Conservation (phyloP, 2,888 invertebrate species). For the Nycteola revayana region DNA sequence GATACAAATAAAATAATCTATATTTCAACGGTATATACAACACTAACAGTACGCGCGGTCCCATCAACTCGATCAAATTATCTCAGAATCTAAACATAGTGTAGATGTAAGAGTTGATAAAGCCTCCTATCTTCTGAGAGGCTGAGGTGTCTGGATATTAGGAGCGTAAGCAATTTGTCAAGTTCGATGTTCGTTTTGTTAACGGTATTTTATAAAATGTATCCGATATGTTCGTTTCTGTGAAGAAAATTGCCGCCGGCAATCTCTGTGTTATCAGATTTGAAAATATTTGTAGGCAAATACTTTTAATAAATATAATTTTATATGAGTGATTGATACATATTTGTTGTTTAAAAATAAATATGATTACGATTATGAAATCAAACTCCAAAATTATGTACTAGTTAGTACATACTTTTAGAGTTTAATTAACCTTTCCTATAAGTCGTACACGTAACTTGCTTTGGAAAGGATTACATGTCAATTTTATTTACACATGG, state of each 20-base stretch:
- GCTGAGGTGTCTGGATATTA: constrained; percentile 75
- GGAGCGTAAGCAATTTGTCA: constrained; percentile 80
- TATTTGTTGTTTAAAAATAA: too few relatives aligned
- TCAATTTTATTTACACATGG: constrained; percentile 50
- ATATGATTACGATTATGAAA: too few relatives aligned
- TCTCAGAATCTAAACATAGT: constrained; percentile 69
- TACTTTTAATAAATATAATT: too few relatives aligned
- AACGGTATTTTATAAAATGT: constrained; percentile 55
- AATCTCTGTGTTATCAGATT: constrained; percentile 29
- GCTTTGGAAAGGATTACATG: too few relatives aligned
- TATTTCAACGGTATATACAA: constrained; percentile 40
- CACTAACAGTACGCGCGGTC: constrained; percentile 43
- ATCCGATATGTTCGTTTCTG: constrained; percentile 41
- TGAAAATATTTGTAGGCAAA: constrained; percentile 18
- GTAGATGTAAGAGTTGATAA: constrained; percentile 67
- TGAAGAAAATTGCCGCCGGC: constrained; percentile 39
- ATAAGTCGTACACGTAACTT: too few relatives aligned
- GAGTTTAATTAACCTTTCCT: too few relatives aligned
- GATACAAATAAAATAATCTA: constrained; percentile 30
- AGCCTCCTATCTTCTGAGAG: constrained; percentile 56
- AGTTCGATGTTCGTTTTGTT: constrained; percentile 69
- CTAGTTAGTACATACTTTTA: too few relatives aligned
- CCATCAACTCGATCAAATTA: constrained; percentile 68
- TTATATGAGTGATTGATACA: too few relatives aligned
- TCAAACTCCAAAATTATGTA: too few relatives aligned